phyloP scores from a whole-genome alignment of 2,113 vertebrate genomes.

The Craseonycteris thonglongyai region DNA sequence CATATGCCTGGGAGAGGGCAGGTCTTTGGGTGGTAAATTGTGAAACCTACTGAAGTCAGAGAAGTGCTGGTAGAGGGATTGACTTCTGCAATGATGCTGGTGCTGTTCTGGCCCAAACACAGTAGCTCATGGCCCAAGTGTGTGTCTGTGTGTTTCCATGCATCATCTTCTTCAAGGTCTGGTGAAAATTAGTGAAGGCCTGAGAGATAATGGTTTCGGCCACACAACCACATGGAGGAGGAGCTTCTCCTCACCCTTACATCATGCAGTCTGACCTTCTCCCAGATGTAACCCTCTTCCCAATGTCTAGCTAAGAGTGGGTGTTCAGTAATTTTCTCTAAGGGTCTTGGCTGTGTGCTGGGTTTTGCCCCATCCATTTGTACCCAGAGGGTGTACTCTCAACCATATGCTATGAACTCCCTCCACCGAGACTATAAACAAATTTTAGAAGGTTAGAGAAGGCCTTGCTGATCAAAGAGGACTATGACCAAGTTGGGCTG shows the following conservation, averaged over 20 bases:
- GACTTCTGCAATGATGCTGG: too few relatives aligned
- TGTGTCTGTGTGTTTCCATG: background rate
- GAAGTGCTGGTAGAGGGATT: background rate
- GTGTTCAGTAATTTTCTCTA: background rate
- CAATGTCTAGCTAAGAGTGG: too few relatives aligned
- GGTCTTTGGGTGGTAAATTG: background rate
- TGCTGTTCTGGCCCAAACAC: background rate
- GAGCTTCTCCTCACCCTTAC: background rate
- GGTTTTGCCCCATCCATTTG: background rate
- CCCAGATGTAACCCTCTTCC: too few relatives aligned
- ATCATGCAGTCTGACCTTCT: background rate
- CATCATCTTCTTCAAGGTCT: background rate
- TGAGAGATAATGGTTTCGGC: background rate
- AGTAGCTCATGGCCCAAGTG: rapidly evolving
- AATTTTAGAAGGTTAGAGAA: background rate
- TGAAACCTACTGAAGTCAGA: background rate
- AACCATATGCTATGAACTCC: background rate
- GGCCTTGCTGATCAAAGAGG: background rate
- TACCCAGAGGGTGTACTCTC: background rate
- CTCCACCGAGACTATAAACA: background rate
- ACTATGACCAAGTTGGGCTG: background rate
- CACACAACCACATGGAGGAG: background rate
- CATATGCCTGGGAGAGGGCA: rapidly evolving
- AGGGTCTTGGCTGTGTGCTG: background rate
- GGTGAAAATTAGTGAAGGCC: background rate